phyloP scores from a whole-genome alignment of 2,113 vertebrate genomes.

The Dasyprocta punctata region DNA sequence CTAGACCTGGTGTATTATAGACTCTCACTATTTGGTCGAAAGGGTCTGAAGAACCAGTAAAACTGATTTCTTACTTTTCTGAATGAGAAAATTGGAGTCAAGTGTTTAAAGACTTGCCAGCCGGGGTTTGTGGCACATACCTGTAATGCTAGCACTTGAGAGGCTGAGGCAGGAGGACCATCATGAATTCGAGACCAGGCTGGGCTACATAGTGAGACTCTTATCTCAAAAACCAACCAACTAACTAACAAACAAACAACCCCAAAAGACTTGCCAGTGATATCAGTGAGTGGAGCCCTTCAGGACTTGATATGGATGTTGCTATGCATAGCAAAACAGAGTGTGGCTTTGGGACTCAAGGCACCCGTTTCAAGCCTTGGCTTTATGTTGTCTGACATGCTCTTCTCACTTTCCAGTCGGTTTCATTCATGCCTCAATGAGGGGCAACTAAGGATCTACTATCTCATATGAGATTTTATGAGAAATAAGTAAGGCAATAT shows the following conservation, averaged over 20 bases:
- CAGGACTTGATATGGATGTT: background rate
- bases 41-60: background rate
- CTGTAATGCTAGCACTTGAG: background rate
- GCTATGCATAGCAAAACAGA: background rate
- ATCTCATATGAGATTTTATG: background rate
- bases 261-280: background rate
- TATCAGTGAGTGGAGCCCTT: background rate
- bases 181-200: background rate
- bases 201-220: background rate
- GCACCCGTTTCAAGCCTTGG: background rate
- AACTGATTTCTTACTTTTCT: background rate
- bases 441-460: background rate
- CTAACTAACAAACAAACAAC: too few species aligned
- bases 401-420: background rate
- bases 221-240: background rate
- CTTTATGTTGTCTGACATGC: background rate
- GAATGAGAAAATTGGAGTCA: background rate
- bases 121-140: background rate
- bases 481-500: background rate
- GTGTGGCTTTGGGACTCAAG: too few species aligned
- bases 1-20: background rate
- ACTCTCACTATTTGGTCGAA: background rate
- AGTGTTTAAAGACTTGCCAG: background rate
- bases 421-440: background rate
- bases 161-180: background rate